Evolutionary conservation across 2,113 vertebrate species (phyloP), one percentile per base, ranked within the genome.

Genomic region (Leptosomus discolor): DNA sequence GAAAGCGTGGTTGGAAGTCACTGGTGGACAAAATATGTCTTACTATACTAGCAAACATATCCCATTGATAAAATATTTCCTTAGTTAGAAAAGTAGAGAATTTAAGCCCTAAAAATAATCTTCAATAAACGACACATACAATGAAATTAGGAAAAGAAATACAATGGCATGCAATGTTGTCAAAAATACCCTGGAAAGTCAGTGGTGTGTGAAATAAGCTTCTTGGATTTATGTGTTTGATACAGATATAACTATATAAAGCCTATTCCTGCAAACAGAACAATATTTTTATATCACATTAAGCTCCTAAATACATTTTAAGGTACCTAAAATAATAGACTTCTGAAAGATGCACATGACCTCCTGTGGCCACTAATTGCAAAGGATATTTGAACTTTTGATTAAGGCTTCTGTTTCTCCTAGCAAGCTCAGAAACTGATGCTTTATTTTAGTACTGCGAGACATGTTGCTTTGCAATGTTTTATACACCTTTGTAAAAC

Each of bases 121-220:
- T 64, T 54, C 61, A 46, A 2, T 48, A 50, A 80, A 71, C 21
- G 60, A 68, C 51, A 51, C 37, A 2, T 39, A 48, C 22, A 58
- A 89, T 84, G 51, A 75, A 91, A 63, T 76, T 27, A 54, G 26
- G 53, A 68, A 56, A 75, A 61, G 26, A 79, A n/a, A 15, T 26
- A 43, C 19, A 46, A 26, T 36, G 64, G 37, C 64, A 67, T 64
- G 64, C 13, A 6, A 13, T n/a, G 48, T 27, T 83, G 37, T 79
- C 58, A 57, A 57, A 69, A 45, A 48, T 54, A 63, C 70, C 64
- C 78, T 69, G 67, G 41, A 21, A 95, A 87, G 46, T 45, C 78
- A 80, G 41, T 53, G 75, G 41, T 48, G 67, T 83, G 85, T 94
- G 92, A 97, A 93, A 97, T 90, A 46, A 93, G 57, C 61, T 73